Percentiles rank a stretch among this genome's conserved stretches.
These are phyloP conservation scores for Bolinopsis microptera DNA, from an alignment of 37 sponge, comb jelly and placozoan species.

Conservation along the genomic window DNA sequence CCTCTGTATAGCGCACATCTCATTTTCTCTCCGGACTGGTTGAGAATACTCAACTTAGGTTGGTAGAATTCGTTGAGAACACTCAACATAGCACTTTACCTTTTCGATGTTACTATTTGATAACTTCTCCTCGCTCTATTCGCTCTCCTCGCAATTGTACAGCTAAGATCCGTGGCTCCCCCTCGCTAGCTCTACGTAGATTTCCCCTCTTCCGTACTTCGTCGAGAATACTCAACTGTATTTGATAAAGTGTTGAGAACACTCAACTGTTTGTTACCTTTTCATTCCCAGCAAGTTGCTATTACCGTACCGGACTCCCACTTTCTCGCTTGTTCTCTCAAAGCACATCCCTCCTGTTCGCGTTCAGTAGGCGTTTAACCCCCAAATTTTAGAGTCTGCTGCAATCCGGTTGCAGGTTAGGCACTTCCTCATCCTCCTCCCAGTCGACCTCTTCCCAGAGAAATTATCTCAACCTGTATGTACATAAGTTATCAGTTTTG, in stretches of 20 bases:
- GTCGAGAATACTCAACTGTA: not conserved
- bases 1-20: not conserved
- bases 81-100: slow-evolving; percentile 24
- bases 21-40: not conserved
- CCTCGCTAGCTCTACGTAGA: not conserved
- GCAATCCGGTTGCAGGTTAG: no score
- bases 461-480: not conserved
- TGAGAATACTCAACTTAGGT: slow-evolving; percentile 1
- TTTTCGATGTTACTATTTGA: slow-evolving; percentile 2
- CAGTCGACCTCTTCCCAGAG: not conserved
- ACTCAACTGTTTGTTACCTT: not conserved
- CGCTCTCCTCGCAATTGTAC: not conserved
- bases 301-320: not conserved
- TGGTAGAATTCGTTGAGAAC: not conserved
- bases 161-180: not conserved
- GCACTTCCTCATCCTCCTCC: not conserved
- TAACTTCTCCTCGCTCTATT: not conserved
- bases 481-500: not conserved
- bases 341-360: not conserved
- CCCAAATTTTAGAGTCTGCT: no score
- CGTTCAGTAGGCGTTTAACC: no score
- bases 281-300: not conserved
- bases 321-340: not conserved
- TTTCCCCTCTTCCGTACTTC: not conserved
- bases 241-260: not conserved